A percentile compares a stretch with the other conserved stretches of the same genome.
These are phyloP conservation scores for Onthophagus sagittarius DNA, from an alignment of 2,888 invertebrate species.

Conservation along the genomic window DNA sequence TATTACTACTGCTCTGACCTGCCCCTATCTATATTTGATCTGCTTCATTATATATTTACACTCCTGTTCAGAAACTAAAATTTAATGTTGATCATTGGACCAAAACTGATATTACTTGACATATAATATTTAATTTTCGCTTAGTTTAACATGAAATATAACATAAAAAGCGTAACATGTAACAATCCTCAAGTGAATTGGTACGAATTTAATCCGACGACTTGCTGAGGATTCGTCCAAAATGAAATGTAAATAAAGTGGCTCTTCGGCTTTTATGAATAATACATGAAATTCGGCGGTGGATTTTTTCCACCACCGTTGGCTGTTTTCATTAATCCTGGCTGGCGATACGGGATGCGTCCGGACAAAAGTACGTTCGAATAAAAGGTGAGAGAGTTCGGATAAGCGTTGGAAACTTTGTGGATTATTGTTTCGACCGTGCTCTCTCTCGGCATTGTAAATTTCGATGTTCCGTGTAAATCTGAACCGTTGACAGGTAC, in stretches of 20 bases:
- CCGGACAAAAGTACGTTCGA: background rate
- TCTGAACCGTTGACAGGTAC: background rate
- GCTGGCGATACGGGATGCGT: background rate
- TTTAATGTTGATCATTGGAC: too few relatives aligned
- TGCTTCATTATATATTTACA: too few relatives aligned
- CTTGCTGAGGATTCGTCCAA: background rate
- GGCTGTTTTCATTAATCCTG: background rate
- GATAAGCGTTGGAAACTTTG: background rate
- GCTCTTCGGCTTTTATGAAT: constrained; percentile 14
- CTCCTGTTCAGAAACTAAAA: too few relatives aligned
- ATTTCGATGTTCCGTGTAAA: background rate
- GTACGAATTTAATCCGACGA: background rate
- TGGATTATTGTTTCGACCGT: background rate
- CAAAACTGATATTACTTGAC: too few relatives aligned
- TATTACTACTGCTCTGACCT: too few relatives aligned
- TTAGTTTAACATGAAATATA: too few relatives aligned
- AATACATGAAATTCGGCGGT: constrained; percentile 8
- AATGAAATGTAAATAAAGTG: constrained; percentile 17
- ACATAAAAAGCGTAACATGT: background rate
- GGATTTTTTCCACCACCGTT: background rate
- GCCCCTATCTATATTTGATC: too few relatives aligned
- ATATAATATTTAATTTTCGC: too few relatives aligned
- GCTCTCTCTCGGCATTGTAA: background rate
- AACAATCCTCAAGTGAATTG: background rate
- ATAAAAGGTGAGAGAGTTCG: background rate